Evolutionary conservation across 2,113 vertebrate genomes (phyloP), one percentile per base, ranked within the genome.

Genomic region (Phasianus colchicus): DNA sequence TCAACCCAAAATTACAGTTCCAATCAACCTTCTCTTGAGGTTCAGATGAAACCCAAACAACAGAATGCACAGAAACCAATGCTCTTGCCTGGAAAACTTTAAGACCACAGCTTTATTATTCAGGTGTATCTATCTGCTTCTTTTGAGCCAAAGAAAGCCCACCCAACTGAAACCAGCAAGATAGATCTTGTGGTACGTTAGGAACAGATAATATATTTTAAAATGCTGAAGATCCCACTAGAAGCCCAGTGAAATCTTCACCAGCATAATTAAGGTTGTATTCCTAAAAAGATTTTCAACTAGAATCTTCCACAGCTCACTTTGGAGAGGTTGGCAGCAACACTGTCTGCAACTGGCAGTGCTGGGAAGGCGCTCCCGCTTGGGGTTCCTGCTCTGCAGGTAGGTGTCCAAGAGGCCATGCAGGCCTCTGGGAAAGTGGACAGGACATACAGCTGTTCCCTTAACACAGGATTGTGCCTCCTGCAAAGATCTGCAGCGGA

Each of bases 31-130:
- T 69, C 83, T 76, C 86, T 20, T 89, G 55, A 90, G 69, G 72
- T 93, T 88, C 80, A 96, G 96, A 75, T 63, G 84, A 89, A 76
- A 64, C 18, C 13, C 16, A 72, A 86, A 83, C n/a, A 80, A 58
- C 11, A 57, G 81, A 83, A 64, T 72, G 21, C 67, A 75, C 70
- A 80, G 48, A 57, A 92, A 90, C 36, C 11, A 84, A 14, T 71
- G 25, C 34, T 88, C 70, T 45, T 82, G 30, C 61, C 72, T 82
- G 48, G 63, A 27, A 29, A 83, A 86, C 32, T 82, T 76, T n/a
- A 43, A 19, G 20, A 74, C 27, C 76, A 30, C 2, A 3, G 10
- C 50, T 86, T 86, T 54, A 34, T 72, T 43, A 17, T 43, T 43
- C 42, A 43, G 19, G 36, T 42, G 50, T 45, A 55, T 24, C 55